phyloP scores from a whole-genome alignment of 2,888 invertebrate genomes.

The Automeris io region DNA sequence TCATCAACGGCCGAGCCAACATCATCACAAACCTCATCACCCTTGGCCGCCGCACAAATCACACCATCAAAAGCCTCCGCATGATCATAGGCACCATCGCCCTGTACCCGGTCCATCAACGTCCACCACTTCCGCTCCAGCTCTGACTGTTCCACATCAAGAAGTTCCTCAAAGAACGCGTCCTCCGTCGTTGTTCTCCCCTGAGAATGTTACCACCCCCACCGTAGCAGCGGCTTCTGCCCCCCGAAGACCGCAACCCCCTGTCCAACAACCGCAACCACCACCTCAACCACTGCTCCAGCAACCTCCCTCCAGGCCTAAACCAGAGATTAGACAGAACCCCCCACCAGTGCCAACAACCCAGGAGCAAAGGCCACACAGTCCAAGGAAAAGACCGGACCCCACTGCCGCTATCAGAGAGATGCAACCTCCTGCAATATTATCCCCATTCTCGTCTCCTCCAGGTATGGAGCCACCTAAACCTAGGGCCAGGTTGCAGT shows the following conservation, averaged over 20 bases:
- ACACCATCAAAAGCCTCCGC: conserved; percentile 52
- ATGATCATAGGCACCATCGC: conserved; percentile 55
- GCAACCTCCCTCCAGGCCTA: conserved; percentile 29
- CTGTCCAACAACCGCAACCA: conserved; percentile 34
- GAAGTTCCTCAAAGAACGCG: conserved; percentile 53
- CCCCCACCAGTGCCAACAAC: conserved; percentile 30
- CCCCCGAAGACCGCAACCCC: conserved; percentile 38
- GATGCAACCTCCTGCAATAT: conserved; percentile 58
- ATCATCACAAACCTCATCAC: conserved; percentile 49
- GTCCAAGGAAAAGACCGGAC: conserved; percentile 55
- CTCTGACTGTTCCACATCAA: conserved; percentile 28
- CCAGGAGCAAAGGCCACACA: conserved; percentile 33
- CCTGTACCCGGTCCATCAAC: conserved; percentile 33
- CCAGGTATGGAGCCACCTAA: conserved; percentile 40
- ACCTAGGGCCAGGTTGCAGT: conserved; percentile 52
- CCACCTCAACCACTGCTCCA: conserved; percentile 29
- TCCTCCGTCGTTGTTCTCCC: conserved; percentile 81
- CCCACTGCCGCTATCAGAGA: conserved; percentile 51
- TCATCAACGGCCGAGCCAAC: conserved; percentile 33
- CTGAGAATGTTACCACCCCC: conserved; percentile 76
- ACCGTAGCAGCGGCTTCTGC: conserved; percentile 55
- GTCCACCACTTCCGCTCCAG: conserved; percentile 21
- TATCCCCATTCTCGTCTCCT: conserved; percentile 73
- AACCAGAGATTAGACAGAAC: conserved; percentile 27
- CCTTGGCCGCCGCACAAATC: conserved; percentile 53